phyloP scores from a whole-genome alignment of 1,140 invertebrate genomes.

The Lepeophtheirus salmonis region DNA sequence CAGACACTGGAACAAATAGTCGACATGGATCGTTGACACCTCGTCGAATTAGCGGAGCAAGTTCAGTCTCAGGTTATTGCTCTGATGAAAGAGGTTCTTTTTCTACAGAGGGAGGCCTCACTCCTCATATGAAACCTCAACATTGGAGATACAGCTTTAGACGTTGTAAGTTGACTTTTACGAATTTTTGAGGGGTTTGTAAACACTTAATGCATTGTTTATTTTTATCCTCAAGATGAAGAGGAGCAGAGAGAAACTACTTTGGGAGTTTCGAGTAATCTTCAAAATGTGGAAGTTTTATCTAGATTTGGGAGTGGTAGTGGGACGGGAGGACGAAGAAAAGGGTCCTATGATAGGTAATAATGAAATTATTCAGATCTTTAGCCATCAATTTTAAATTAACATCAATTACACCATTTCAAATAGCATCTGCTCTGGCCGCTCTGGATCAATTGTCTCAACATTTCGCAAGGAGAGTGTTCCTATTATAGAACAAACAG shows the following conservation, averaged over 20 bases:
- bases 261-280: neutral
- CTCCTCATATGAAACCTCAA: constrained; percentile 20
- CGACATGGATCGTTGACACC: constrained; percentile 29
- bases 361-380: too few species aligned
- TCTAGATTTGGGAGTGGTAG: neutral
- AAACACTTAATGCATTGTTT: neutral
- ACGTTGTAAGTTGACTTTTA: constrained; percentile 23
- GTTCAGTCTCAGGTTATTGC: constrained; percentile 40
- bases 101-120: constrained; percentile 20
- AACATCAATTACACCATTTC: neutral
- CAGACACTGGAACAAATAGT: constrained; percentile 26
- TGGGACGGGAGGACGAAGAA: neutral
- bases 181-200: neutral
- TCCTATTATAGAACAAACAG: constrained; percentile 17
- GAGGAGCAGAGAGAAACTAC: constrained; percentile 28
- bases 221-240: constrained; percentile 28
- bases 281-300: neutral
- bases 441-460: constrained; percentile 8
- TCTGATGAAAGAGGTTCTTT: constrained; percentile 16
- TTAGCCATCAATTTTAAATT: neutral
- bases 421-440: constrained; percentile 6
- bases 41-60: constrained; percentile 40
- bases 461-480: constrained; percentile 18
- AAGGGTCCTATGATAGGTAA: constrained; percentile 9
- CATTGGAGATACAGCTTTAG: constrained; percentile 27